Base-by-base conservation (phyloP, 2,113 vertebrate genomes). In the Psettodes erumei region DNA sequence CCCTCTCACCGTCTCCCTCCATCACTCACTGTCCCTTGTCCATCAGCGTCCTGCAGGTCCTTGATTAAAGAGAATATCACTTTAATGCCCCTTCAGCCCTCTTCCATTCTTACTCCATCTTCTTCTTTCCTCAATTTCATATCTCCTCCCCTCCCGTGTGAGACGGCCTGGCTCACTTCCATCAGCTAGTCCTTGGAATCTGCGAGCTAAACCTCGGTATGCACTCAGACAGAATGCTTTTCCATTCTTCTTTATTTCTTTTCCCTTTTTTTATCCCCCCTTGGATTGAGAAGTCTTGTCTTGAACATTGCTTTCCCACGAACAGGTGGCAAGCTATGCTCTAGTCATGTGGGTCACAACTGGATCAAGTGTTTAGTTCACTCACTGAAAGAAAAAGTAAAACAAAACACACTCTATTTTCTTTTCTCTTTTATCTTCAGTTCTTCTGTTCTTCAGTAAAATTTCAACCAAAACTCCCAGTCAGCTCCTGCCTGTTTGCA, bases 11-110 rank as follows among this genome's bases (percentile, higher is more conserved):
- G 8, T 82, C 71, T 72, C 21, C 55, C 67, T 58, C 82, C 89
- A 89, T 93, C 87, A 84, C 71, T 93, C 93, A 86, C 67, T 84
- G 81, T 88, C 86, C 72, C 58, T 69, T 83, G 76, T 90, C 90
- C 53, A 77, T 93, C 91, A 85, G 64, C 82, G 16, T 89, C 81
- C 58, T 76, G 89, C 64, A 79, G 77, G 53, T 83, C 62, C 53
- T 54, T 80, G 75, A 89, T 89, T 89, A 85, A 89, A 91, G 80
- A 85, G 68, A 90, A 79, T 72, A 65, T 81, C 38, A 65, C 63
- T 83, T 85, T 77, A 86, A 86, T 82, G 45, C 79, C 79, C 42
- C 33, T 64, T 42, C 50, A 62, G 28, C 63, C 80, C 18, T 58
- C 40, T 62, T 76, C 61, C 60, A 54, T 47, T 78, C 63, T 81